These are phyloP conservation scores for Elephas maximus DNA, from an alignment of 2,113 vertebrate genomes.

Conservation along the genomic window DNA sequence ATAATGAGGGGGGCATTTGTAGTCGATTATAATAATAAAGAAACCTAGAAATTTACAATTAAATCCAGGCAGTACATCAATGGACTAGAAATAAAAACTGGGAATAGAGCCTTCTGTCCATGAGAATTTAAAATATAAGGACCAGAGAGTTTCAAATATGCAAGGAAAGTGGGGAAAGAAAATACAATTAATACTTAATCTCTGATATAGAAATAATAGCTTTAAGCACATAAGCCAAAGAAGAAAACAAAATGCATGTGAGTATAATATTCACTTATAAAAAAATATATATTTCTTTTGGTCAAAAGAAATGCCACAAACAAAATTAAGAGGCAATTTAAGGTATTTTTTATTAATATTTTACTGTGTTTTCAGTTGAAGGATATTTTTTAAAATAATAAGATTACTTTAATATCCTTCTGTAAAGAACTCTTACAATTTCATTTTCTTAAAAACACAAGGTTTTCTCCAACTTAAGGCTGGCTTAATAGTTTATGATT, in stretches of 20 bases:
- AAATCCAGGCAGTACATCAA: background rate
- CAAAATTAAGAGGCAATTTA: slow-evolving; percentile 47
- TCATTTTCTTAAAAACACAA: slow-evolving; percentile 8
- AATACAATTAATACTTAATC: slow-evolving; percentile 55
- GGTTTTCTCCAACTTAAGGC: background rate
- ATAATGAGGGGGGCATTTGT: background rate
- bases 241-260: background rate
- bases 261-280: slow-evolving; percentile 1
- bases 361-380: background rate
- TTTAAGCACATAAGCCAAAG: slow-evolving; percentile 32
- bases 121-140: slow-evolving; percentile 31
- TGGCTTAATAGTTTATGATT: background rate
- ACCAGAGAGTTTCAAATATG: slow-evolving; percentile 60
- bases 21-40: background rate
- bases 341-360: background rate
- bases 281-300: slow-evolving; percentile 38
- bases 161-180: slow-evolving; percentile 11
- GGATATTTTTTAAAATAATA: background rate
- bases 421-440: slow-evolving; percentile 6
- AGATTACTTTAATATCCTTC: slow-evolving; percentile 24
- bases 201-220: slow-evolving; percentile 22
- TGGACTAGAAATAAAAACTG: background rate
- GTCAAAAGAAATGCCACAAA: slow-evolving; percentile 49
- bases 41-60: slow-evolving; percentile 27
- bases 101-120: background rate